Percentiles rank a stretch among this genome's conserved stretches.
phyloP scores from a whole-genome alignment of 2,888 invertebrate genomes.

The Dolomedes plantarius region DNA sequence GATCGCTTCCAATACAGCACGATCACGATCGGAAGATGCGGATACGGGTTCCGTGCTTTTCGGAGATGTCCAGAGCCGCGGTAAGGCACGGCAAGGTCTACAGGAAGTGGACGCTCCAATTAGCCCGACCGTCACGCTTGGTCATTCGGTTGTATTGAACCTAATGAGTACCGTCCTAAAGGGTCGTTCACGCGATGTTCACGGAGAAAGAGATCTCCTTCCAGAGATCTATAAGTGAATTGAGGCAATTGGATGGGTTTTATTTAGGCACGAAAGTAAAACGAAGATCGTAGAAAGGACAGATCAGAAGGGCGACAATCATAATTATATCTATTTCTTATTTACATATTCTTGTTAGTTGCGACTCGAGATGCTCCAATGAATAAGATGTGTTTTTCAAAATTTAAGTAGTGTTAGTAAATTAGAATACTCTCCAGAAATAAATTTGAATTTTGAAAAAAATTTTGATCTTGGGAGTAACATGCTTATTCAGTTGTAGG shows the following conservation, averaged over 20 bases:
- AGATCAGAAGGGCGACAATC: too few species aligned
- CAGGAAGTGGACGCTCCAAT: constrained; percentile 25
- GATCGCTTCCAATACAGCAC: background rate
- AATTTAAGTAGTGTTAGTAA: too few species aligned
- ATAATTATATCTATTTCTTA: too few species aligned
- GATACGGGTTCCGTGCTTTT: background rate
- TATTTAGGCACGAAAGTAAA: too few species aligned
- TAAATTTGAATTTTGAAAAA: too few species aligned
- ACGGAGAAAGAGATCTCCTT: background rate
- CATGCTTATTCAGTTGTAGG: too few species aligned
- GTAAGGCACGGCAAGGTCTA: background rate
- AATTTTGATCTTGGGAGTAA: too few species aligned
- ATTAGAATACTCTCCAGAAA: too few species aligned
- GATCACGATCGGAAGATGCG: background rate
- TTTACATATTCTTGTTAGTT: too few species aligned
- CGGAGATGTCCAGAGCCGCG: background rate
- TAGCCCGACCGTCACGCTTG: constrained; percentile 9
- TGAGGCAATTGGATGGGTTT: background rate
- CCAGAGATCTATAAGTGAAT: background rate
- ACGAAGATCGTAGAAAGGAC: too few species aligned
- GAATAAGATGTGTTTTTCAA: too few species aligned
- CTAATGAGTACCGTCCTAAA: background rate
- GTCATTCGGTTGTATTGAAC: background rate
- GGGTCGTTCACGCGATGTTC: background rate
- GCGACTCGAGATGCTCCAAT: too few species aligned